Evolutionary conservation across 2,113 vertebrate genomes (phyloP), one percentile per base, ranked within the genome.

Genomic region (Patagioenas fasciata): DNA sequence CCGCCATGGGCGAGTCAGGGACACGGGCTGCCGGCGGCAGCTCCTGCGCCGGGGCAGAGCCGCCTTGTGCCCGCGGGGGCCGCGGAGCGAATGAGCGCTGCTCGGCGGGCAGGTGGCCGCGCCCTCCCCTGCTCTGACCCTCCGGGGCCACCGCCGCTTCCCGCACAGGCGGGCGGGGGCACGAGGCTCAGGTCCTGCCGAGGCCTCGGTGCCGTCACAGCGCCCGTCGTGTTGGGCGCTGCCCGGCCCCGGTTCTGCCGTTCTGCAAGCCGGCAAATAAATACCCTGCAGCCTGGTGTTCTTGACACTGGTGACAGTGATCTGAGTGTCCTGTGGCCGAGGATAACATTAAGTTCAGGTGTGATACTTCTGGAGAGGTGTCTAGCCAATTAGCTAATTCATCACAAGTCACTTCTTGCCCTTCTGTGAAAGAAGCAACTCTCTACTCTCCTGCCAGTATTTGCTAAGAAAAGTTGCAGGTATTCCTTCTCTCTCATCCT

Each of bases 31-130:
- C 31, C 5, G 31, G 17, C 34, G 3, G 25, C 51, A n/a, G 50
- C 34, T 31, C 25, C 9, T 44, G 15, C n/a, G 42, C 42, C 42
- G 16, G 42, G 42, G 42, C 42, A 44, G 42, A 44, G 42, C 42
- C 42, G 42, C 42, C 42, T 17, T 44, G 42, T 44, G 42, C 42
- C 42, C 42, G 42, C 42, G 42, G 42, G 42, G 42, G 16, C 6
- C 4, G 13, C 5, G 31, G 9, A 21, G 20, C 2, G 9, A 26
- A 1, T 5, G 15, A 25, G 9, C 19, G 13, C 6, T n/a, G 17
- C 17, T 6, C 31, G 26, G 20, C 4, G 12, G 21, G 7, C 57
- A 2, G 15, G 21, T 6, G 36, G 14, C 16, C 15, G 47, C 65
- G 34, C 73, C 66, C 56, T 10, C 14, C 10, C 26, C 19, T 5